Evolutionary conservation across 2,888 invertebrate species (phyloP), one percentile per base, ranked within the genome.

Genomic region (Lordiphosa fenestrarum): DNA sequence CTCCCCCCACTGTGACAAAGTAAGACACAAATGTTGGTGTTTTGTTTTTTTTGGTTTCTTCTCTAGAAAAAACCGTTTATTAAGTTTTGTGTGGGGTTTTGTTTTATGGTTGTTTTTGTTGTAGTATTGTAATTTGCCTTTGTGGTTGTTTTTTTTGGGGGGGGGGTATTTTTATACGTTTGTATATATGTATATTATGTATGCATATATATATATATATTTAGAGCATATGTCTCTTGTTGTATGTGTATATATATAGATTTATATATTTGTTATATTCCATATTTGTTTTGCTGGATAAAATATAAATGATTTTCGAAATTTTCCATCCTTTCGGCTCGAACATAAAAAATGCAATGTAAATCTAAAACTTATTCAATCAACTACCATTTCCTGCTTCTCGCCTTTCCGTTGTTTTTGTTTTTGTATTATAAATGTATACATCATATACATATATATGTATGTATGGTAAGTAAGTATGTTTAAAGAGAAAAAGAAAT

Each of bases 21-120:
- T 30, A 30, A 30, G 9, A 30, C 30, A 30, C 30, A 30, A 30
- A 30, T 30, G 9, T 30, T 7, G 30, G 4, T 23, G 6, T 30
- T 9, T 40, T 49, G n/a, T 64, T 74, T 72, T 80, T 77, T 73
- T 65, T 72, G 69, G 76, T 36, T 64, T 77, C 47, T 76, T 76
- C 81, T 70, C 65, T 68, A 77, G 77, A 76, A 76, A 81, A 81
- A 81, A 65, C 76, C 71, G 74, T 77, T 81, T 77, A 74, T 74
- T 72, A 44, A 33, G 44, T 65, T 63, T 56, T 69, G 55, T 66
- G 48, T 46, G 60, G 35, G 33, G 53, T 54, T 53, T 44, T 47
- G 30, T 48, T 35, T 38, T 48, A 12, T 46, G 10, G 5, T 13
- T 47, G 12, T 21, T 36, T 50, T 51, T 41, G 52, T 56, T 42